A percentile compares a stretch with the other conserved stretches of the same genome.
Evolutionary conservation across 2,113 vertebrate genomes (phyloP).

Genomic region (Etheostoma spectabile): DNA sequence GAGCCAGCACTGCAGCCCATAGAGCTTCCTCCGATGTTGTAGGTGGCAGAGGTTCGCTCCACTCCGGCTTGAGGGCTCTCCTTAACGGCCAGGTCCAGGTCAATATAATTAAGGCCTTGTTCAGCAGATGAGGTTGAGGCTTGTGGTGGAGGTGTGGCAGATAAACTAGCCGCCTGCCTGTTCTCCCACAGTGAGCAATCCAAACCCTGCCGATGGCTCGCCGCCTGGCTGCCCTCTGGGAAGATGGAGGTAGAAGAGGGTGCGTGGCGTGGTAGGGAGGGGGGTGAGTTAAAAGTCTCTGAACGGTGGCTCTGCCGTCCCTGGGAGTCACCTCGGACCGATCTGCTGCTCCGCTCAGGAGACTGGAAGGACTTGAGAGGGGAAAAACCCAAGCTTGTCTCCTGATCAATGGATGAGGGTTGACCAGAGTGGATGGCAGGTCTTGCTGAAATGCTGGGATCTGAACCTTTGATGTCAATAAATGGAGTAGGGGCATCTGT

Average conservation of each 20-base stretch:
- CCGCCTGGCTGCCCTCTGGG: slow-evolving; percentile 74
- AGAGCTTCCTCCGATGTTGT: slow-evolving; percentile 69
- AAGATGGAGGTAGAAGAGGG: slow-evolving; percentile 76
- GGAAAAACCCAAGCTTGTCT: slow-evolving; percentile 74
- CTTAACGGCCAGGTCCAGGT: slow-evolving; percentile 86
- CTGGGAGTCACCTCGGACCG: slow-evolving; percentile 66
- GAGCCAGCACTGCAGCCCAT: slow-evolving; percentile 62
- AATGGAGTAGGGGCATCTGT: slow-evolving; percentile 60
- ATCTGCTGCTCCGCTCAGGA: slow-evolving; percentile 74
- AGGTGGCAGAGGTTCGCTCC: slow-evolving; percentile 75
- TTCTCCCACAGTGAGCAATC: slow-evolving; percentile 80
- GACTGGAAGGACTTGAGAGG: slow-evolving; percentile 77
- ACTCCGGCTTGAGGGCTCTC: slow-evolving; percentile 78
- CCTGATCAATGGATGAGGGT: slow-evolving; percentile 68
- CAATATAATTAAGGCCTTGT: slow-evolving; percentile 88
- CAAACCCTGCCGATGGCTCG: slow-evolving; percentile 71
- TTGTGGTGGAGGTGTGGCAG: slow-evolving; percentile 73
- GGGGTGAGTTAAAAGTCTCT: slow-evolving; percentile 78
- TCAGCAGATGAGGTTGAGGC: slow-evolving; percentile 78
- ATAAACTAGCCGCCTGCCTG: slow-evolving; percentile 60
- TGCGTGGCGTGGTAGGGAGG: slow-evolving; percentile 64
- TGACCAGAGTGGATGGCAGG: slow-evolving; percentile 58
- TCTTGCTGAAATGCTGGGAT: slow-evolving; percentile 69
- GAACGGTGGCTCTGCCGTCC: slow-evolving; percentile 76
- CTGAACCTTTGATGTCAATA: slow-evolving; percentile 71